Percentiles rank a stretch among this genome's conserved stretches.
Evolutionary conservation across 1,140 invertebrate species (phyloP).

Genomic region (Magallana ariakensis): DNA sequence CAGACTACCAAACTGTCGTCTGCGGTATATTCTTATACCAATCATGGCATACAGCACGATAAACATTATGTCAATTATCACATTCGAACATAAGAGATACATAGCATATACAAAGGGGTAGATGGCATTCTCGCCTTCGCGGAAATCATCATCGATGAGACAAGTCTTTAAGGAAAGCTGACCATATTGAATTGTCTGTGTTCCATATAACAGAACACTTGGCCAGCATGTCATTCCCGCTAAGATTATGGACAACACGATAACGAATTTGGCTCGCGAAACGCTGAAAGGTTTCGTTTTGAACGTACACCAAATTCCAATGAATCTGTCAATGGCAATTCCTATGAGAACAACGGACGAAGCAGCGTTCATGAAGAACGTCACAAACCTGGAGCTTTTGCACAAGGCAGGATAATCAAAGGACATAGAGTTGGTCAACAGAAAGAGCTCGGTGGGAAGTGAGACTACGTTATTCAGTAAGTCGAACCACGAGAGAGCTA

Average conservation of each 20-base stretch:
- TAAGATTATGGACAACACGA: constrained; percentile 27
- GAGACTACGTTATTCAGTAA: constrained; percentile 50
- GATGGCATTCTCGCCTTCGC: background rate
- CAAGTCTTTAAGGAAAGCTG: constrained; percentile 25
- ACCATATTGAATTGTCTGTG: background rate
- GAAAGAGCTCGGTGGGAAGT: constrained; percentile 47
- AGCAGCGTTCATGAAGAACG: constrained; percentile 52
- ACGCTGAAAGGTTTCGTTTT: constrained; percentile 46
- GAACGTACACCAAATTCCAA: constrained; percentile 47
- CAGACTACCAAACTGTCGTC: constrained; percentile 36
- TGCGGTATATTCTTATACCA: constrained; percentile 13
- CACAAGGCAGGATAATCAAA: constrained; percentile 57
- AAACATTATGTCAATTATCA: constrained; percentile 31
- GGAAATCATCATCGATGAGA: constrained; percentile 43
- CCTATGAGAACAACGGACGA: constrained; percentile 48
- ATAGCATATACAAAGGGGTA: constrained; percentile 39
- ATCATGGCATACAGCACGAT: constrained; percentile 45
- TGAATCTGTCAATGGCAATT: constrained; percentile 53
- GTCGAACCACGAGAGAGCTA: constrained; percentile 54
- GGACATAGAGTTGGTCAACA: constrained; percentile 40
- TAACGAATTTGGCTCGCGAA: constrained; percentile 30
- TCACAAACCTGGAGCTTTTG: constrained; percentile 51
- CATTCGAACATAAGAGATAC: constrained; percentile 45
- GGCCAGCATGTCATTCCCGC: constrained; percentile 52
- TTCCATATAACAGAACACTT: constrained; percentile 53